phyloP scores from a whole-genome alignment of 2,797 vertebrate species.

The Eulemur rubriventer region DNA sequence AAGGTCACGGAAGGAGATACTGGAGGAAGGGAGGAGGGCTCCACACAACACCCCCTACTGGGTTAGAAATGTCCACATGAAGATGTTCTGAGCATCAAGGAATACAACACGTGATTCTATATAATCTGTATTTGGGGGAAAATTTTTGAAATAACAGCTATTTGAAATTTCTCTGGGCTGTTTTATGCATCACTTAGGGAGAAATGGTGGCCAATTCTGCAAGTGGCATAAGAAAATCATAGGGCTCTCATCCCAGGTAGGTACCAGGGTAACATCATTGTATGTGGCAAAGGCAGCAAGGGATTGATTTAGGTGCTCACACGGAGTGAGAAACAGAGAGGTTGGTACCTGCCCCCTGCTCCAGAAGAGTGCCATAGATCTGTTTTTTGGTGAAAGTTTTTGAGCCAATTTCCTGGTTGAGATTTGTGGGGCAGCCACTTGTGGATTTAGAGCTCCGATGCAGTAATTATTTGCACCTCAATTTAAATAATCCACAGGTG shows the following conservation, averaged over 20 bases:
- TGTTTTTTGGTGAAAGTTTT: not conserved
- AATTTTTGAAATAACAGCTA: not conserved
- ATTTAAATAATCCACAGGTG: not conserved
- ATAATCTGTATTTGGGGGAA: not conserved
- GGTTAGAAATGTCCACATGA: not conserved
- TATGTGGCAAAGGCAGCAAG: not conserved
- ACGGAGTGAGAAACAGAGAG: not conserved
- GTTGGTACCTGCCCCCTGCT: fast-evolving
- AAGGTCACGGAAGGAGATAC: not conserved
- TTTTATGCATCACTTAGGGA: not conserved
- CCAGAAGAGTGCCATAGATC: not conserved
- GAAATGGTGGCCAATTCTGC: not conserved
- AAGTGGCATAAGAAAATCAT: not conserved
- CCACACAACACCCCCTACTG: not conserved
- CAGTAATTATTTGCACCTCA: not conserved
- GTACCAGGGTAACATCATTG: no score
- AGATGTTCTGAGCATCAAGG: not conserved
- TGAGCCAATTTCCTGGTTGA: not conserved
- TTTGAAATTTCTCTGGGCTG: not conserved
- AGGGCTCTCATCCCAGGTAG: not conserved
- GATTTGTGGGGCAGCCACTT: not conserved
- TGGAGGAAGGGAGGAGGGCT: not conserved
- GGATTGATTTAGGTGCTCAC: not conserved
- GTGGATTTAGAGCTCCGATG: not conserved
- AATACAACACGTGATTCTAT: not conserved